Percentiles rank a stretch among this genome's conserved stretches.
Evolutionary conservation across 2,888 invertebrate genomes (phyloP).

Genomic region (Holacanthella duospinosa): DNA sequence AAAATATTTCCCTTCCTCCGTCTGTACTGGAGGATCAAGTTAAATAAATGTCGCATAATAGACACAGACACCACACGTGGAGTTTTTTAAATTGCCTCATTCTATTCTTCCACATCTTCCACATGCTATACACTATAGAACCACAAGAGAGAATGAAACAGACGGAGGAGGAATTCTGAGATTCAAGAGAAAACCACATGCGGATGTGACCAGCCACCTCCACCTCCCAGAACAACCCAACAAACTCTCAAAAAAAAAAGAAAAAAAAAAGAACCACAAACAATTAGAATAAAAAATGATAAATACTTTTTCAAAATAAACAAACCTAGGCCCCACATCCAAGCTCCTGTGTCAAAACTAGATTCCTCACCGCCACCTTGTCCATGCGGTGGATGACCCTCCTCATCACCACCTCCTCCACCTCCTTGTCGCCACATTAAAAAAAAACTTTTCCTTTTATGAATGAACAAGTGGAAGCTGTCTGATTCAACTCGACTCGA

Average conservation of each 20-base stretch:
- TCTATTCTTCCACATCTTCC: not conserved
- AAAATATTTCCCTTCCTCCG: not conserved
- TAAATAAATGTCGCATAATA: constrained; percentile 3
- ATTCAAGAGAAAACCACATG: not conserved
- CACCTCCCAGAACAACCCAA: not conserved
- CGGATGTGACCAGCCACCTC: not conserved
- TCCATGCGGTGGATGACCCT: not conserved
- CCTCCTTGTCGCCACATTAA: not conserved
- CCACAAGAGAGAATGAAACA: not conserved
- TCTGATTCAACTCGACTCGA: too few relatives aligned
- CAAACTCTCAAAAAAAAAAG: not conserved
- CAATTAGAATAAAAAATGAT: not conserved
- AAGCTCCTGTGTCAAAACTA: constrained; percentile 1
- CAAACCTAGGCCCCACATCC: constrained; percentile 5
- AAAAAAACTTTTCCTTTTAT: too few relatives aligned
- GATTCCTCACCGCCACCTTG: constrained; percentile 1
- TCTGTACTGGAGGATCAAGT: not conserved
- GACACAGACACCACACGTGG: constrained; percentile 1
- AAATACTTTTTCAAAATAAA: not conserved
- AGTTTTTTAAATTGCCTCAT: constrained; percentile 6
- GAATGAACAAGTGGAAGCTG: not conserved
- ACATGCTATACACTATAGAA: not conserved
- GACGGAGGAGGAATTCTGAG: not conserved
- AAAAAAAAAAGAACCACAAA: not conserved
- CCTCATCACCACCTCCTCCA: not conserved